Evolutionary conservation across 1,140 invertebrate species (phyloP).

Genomic region (Hycleus cichorii): DNA sequence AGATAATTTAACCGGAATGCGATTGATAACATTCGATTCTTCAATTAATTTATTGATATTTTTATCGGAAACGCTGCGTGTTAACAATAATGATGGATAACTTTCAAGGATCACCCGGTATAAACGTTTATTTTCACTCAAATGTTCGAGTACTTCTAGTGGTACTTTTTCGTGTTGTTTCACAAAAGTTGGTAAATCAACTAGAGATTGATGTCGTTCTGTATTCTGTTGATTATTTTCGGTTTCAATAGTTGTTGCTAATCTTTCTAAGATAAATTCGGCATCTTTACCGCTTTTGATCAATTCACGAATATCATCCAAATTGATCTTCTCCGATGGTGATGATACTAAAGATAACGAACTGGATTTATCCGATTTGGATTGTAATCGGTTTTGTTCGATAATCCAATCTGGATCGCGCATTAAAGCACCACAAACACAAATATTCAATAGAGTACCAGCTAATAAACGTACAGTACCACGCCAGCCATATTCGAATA

Average conservation of each 20-base stretch:
- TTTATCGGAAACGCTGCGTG: conserved; percentile 58
- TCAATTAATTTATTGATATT: conserved; percentile 45
- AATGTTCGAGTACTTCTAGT: conserved; percentile 54
- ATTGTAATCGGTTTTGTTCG: conserved; percentile 43
- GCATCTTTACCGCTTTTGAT: conserved; percentile 57
- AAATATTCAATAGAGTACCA: conserved; percentile 60
- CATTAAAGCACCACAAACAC: conserved; percentile 83
- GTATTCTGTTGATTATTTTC: conserved; percentile 29
- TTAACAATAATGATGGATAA: conserved; percentile 59
- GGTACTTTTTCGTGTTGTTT: conserved; percentile 60
- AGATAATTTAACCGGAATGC: conserved; percentile 52
- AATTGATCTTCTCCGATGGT: conserved; percentile 17
- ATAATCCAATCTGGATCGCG: conserved; percentile 71
- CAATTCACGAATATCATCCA: conserved; percentile 58
- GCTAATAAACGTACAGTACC: conserved; percentile 71
- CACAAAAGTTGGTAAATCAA: conserved; percentile 68
- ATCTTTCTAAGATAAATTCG: conserved; percentile 57
- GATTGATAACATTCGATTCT: conserved; percentile 34
- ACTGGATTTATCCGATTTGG: conserved; percentile 29
- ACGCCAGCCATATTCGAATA: conserved; percentile 76
- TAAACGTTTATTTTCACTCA: conserved; percentile 56
- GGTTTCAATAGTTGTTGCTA: conserved; percentile 50
- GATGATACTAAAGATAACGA: conserved; percentile 39
- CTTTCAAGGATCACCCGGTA: conserved; percentile 66
- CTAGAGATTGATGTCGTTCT: conserved; percentile 49